phyloP scores from a whole-genome alignment of 2,797 vertebrate genomes.

The Euthynnus affinis region DNA sequence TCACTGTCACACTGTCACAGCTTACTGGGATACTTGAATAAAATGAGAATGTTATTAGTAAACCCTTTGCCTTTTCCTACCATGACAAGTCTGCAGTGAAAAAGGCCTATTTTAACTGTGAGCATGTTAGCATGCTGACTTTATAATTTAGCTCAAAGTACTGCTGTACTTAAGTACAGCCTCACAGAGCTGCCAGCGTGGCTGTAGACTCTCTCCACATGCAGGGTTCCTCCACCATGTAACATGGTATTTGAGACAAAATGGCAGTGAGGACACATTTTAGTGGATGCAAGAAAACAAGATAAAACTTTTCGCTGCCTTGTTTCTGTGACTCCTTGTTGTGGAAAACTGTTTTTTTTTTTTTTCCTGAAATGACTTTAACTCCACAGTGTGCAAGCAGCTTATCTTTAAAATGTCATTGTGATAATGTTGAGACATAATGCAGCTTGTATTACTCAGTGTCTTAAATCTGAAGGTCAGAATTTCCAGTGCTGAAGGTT shows the following conservation, averaged over 20 bases:
- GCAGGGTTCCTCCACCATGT: neutral
- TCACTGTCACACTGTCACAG: too few species aligned
- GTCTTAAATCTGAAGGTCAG: slow-evolving; percentile 3
- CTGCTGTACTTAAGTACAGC: neutral
- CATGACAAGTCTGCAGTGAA: neutral
- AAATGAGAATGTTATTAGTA: neutral
- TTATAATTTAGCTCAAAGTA: neutral
- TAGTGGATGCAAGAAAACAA: neutral
- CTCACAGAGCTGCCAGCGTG: neutral
- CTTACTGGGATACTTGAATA: neutral
- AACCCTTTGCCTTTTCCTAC: neutral
- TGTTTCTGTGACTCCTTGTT: neutral
- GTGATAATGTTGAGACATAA: slow-evolving; percentile 1
- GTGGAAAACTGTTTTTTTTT: neutral
- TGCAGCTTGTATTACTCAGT: neutral
- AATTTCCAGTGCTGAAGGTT: neutral
- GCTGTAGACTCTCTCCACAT: neutral
- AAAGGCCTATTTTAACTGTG: neutral
- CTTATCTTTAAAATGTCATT: neutral
- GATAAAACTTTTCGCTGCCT: neutral
- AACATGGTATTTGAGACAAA: neutral
- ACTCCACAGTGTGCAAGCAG: neutral
- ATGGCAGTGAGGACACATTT: neutral
- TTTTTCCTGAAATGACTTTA: neutral
- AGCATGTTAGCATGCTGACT: neutral